Percentiles rank a stretch among this genome's conserved stretches.
Evolutionary conservation across 2,888 invertebrate genomes (phyloP).

Genomic region (Zygothrica quintamaculata): DNA sequence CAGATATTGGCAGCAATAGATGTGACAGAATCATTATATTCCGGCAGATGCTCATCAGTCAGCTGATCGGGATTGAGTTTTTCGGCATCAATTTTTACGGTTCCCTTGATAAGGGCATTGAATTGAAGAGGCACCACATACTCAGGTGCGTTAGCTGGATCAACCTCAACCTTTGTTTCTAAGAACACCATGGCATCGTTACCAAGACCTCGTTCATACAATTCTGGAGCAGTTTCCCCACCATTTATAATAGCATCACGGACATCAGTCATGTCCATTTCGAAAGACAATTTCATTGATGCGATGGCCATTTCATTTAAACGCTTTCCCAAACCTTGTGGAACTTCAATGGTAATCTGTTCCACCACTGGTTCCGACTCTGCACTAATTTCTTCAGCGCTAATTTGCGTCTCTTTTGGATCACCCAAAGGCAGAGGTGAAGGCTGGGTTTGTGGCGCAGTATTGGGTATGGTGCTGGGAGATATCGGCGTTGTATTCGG

Average conservation of each 20-base stretch:
- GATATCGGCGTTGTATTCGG: conserved; percentile 8
- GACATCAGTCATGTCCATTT: conserved; percentile 79
- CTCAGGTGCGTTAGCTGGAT: not conserved
- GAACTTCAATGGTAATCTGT: conserved; percentile 55
- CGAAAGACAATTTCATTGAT: conserved; percentile 78
- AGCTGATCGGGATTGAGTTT: conserved; percentile 55
- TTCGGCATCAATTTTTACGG: conserved; percentile 67
- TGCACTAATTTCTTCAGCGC: not conserved
- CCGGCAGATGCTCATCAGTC: conserved; percentile 49
- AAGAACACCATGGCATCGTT: conserved; percentile 50
- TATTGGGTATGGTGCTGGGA: conserved; percentile 18
- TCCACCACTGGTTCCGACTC: conserved; percentile 19
- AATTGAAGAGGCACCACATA: conserved; percentile 68
- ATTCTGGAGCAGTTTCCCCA: not conserved
- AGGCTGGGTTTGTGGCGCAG: conserved; percentile 29
- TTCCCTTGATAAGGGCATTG: conserved; percentile 74
- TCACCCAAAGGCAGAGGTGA: conserved; percentile 24
- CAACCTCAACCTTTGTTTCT: conserved; percentile 59
- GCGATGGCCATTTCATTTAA: conserved; percentile 69
- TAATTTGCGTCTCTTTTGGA: conserved; percentile 32
- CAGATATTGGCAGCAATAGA: conserved; percentile 78
- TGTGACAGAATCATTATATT: conserved; percentile 75
- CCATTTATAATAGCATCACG: conserved; percentile 58
- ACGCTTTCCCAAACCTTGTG: conserved; percentile 48
- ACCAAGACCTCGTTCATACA: no score